Evolutionary conservation across 2,113 vertebrate species (phyloP).

Genomic region (Mustelus asterias): DNA sequence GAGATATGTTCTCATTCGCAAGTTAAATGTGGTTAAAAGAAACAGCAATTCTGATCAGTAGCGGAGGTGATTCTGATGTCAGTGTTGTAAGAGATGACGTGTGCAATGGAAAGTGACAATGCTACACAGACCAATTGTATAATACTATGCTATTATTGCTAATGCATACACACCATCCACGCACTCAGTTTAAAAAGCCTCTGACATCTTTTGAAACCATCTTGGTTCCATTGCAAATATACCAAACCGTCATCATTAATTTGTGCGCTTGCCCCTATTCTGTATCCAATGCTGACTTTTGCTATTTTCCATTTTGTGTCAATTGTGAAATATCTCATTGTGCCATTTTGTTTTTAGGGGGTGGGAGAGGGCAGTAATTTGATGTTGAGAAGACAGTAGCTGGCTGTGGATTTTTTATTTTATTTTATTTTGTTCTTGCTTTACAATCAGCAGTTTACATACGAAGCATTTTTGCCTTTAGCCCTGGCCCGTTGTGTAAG

Average conservation of each 20-base stretch:
- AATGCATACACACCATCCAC: not conserved
- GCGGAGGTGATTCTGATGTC: slow-evolving; percentile 21
- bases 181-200: not conserved
- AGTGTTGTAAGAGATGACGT: slow-evolving; percentile 1
- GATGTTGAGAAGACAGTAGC: slow-evolving; percentile 3
- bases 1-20: slow-evolving; percentile 9
- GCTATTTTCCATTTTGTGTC: slow-evolving; percentile 8
- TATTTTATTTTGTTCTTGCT: not conserved
- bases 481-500: not conserved
- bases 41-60: slow-evolving; percentile 14
- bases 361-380: not conserved
- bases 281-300: slow-evolving; percentile 10
- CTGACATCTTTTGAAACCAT: not conserved
- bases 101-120: not conserved
- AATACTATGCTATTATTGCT: not conserved
- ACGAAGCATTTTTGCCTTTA: not conserved
- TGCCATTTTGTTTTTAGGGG: not conserved
- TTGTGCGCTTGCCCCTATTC: slow-evolving; percentile 6
- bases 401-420: not conserved
- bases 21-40: slow-evolving; percentile 16
- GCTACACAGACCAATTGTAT: slow-evolving; percentile 25
- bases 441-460: slow-evolving; percentile 15
- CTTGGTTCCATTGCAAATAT: slow-evolving; percentile 12
- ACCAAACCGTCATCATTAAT: slow-evolving; percentile 8
- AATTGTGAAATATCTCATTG: slow-evolving; percentile 12